These are phyloP conservation scores for Cyanoramphus novaezelandiae DNA, from an alignment of 2,113 vertebrate genomes.

Conservation along the genomic window DNA sequence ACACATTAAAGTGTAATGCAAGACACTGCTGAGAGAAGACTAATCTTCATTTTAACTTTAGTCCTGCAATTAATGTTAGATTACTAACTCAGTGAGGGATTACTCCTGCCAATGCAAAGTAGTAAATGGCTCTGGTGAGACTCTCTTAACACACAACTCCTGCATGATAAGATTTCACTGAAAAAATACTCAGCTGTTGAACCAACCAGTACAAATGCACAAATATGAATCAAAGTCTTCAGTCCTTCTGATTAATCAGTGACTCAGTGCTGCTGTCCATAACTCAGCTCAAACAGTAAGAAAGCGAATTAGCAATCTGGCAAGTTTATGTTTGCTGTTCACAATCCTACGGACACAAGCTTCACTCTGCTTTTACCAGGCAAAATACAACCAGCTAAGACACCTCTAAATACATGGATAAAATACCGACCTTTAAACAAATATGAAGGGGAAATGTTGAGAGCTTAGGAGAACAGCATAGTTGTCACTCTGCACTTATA, in stretches of 20 bases:
- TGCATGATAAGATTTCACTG: not conserved
- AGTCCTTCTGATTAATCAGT: not conserved
- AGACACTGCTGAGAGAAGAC: not conserved
- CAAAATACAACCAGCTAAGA: not conserved
- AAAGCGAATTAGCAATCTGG: not conserved
- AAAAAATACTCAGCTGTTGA: not conserved
- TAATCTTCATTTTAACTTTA: not conserved
- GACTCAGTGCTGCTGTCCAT: not conserved
- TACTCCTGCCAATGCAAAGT: not conserved
- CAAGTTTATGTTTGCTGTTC: rapidly evolving
- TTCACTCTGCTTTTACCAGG: not conserved
- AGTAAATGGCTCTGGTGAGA: not conserved
- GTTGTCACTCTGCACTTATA: not conserved
- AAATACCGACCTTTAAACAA: not conserved
- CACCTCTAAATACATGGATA: not conserved
- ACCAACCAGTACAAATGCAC: not conserved
- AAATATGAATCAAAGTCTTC: not conserved
- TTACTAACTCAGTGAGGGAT: not conserved
- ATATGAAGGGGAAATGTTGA: not conserved
- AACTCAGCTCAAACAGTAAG: not conserved
- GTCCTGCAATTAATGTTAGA: not conserved
- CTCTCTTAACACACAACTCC: not conserved
- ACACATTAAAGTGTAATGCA: not conserved
- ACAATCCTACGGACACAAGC: not conserved
- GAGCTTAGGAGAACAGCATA: not conserved